These are phyloP conservation scores for Eudorcas thomsonii DNA, from an alignment of 2,113 vertebrate species.

Conservation along the genomic window DNA sequence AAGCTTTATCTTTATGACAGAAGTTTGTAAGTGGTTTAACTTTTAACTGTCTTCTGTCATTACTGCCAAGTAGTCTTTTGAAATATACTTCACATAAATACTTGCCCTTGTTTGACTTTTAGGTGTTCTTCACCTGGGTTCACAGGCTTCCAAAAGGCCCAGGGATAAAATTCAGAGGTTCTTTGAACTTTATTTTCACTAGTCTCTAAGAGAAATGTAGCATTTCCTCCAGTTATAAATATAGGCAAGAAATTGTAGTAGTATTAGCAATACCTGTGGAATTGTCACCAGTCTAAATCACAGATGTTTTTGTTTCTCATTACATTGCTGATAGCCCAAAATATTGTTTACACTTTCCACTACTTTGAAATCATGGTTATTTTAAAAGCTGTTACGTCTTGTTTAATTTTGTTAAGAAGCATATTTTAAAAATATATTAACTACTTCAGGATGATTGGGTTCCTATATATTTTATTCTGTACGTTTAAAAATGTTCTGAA, in stretches of 20 bases:
- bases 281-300: conserved; percentile 5
- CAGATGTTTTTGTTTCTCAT: neutral
- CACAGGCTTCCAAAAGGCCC: neutral
- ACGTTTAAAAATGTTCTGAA: conserved; percentile 10
- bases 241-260: neutral
- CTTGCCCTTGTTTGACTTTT: neutral
- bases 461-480: conserved; percentile 15
- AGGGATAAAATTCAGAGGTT: neutral
- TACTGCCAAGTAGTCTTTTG: conserved; percentile 53
- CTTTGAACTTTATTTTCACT: conserved; percentile 30
- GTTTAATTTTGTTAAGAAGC: neutral
- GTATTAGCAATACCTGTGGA: neutral
- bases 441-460: neutral
- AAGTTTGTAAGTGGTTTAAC: conserved; percentile 33
- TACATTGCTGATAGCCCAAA: neutral
- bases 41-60: conserved; percentile 53
- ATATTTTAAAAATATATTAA: neutral
- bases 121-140: neutral
- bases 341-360: neutral
- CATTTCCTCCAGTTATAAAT: conserved; percentile 24
- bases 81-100: conserved; percentile 30
- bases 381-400: neutral
- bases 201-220: neutral
- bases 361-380: conserved; percentile 32
- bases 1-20: neutral